These are phyloP conservation scores for Nomada hirtipes DNA, from an alignment of 2,888 invertebrate genomes.

Conservation along the genomic window DNA sequence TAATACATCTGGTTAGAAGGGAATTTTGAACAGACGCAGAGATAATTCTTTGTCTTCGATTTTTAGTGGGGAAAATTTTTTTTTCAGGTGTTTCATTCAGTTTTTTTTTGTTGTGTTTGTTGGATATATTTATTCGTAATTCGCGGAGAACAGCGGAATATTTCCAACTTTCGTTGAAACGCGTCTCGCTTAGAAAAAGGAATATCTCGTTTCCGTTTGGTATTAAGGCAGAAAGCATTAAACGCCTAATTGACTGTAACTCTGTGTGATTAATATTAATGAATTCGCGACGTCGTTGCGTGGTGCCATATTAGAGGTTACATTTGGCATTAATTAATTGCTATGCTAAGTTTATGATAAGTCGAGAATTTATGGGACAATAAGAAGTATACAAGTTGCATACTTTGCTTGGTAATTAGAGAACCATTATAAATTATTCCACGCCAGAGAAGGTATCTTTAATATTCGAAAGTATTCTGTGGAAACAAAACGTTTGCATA, in stretches of 20 bases:
- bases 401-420: constrained; percentile 18
- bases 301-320: constrained; percentile 11
- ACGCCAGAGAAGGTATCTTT: no score
- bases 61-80: no score
- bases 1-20: constrained; percentile 9
- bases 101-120: no score
- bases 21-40: neutral
- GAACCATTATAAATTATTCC: constrained; percentile 20
- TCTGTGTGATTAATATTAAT: constrained; percentile 47
- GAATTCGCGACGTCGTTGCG: constrained; percentile 4
- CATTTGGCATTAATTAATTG: constrained; percentile 43
- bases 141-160: neutral
- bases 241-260: constrained; percentile 23
- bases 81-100: no score
- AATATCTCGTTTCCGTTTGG: neutral
- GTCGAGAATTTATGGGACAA: constrained; percentile 40
- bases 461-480: neutral
- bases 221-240: constrained; percentile 3
- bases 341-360: constrained; percentile 32
- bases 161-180: neutral
- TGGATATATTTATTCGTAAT: no score
- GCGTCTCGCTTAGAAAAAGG: neutral
- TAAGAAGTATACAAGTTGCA: constrained; percentile 4
- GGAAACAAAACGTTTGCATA: neutral
- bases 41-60: neutral